Evolutionary conservation across 2,888 invertebrate genomes (phyloP).

Genomic region (Agrochola circellaris): DNA sequence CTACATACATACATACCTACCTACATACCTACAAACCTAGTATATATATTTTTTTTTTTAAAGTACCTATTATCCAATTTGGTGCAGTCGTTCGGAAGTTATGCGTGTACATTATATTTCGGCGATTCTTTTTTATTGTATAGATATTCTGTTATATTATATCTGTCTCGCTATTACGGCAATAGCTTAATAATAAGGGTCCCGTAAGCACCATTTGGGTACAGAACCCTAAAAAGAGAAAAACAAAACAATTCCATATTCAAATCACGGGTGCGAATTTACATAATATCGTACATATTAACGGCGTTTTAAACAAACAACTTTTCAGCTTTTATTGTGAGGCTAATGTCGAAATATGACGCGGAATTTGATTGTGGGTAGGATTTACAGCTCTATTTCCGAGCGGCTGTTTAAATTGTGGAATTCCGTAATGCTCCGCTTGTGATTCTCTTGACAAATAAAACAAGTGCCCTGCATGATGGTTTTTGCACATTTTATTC

Average conservation of each 20-base stretch:
- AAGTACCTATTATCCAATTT: no score
- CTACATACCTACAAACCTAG: no score
- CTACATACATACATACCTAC: no score
- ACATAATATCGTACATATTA: slow-evolving; percentile 62
- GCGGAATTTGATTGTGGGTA: slow-evolving; percentile 36
- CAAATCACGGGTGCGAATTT: slow-evolving; percentile 61
- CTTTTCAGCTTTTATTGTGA: slow-evolving; percentile 62
- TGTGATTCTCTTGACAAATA: slow-evolving; percentile 40
- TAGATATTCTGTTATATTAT: neutral
- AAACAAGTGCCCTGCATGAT: slow-evolving; percentile 3
- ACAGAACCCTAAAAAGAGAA: slow-evolving; percentile 34
- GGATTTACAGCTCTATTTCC: slow-evolving; percentile 54
- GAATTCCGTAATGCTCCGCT: slow-evolving; percentile 55
- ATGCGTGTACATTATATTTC: no score
- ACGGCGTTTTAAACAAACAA: slow-evolving; percentile 61
- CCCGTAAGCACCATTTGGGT: neutral
- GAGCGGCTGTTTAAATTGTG: slow-evolving; percentile 40
- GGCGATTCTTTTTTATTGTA: no score
- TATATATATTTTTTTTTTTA: no score
- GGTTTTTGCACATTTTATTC: neutral
- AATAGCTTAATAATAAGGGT: neutral
- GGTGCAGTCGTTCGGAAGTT: no score
- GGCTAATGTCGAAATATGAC: slow-evolving; percentile 55
- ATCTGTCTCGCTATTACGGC: neutral
- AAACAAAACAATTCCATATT: slow-evolving; percentile 58